Evolutionary conservation across 64 coral and sea anemone species (phyloP), one percentile per base, ranked within the genome.

Genomic region (Actinia equina): DNA sequence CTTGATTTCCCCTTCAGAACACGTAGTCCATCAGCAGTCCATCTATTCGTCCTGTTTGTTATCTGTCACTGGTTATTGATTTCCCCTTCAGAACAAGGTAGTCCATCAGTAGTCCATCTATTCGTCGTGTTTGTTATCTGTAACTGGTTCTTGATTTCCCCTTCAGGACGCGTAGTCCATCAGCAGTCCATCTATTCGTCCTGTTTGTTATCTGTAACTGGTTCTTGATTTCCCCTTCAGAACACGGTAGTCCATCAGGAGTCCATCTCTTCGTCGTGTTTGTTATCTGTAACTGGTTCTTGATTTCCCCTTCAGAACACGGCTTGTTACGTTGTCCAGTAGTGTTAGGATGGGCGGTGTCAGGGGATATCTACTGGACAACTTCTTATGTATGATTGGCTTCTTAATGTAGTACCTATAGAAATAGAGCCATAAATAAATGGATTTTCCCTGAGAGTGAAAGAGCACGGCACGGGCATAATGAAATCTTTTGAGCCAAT

Each of bases 301-400:
- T 22, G 85, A 52, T 78, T 88, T 49, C 12, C 17, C 43, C 11
- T 86, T 87, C 59, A 94, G 59, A 59, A 94, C 92, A 58, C 83
- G 45, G 25, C 63, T 63, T 17, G 78, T 89, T 14, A 98, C 95
- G 76, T 79, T 89, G 42, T 94, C 89, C 58, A 98, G 79, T 3
- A 91, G 77, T 88, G 53, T 69, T 67, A 94, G 58, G 14, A 89
- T 93, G 37, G 95, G 89, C 25, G 78, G 61, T 1, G 95, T 94
- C 7, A 98, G 83, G 0, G 95, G 95, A 52, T 89, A 98, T 20
- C 83, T 12, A 54, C 51, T 56, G 25, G 79, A 13, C 71, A 91
- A 65, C 3, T 77, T 74, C 69, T 74, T 74, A 3, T 74, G 69
- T 37, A 42, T 74, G 6, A 74, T 74, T 4, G 69, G 69, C 3